These are phyloP conservation scores for Pangasius djambal DNA, from an alignment of 2,797 vertebrate genomes.

Conservation along the genomic window DNA sequence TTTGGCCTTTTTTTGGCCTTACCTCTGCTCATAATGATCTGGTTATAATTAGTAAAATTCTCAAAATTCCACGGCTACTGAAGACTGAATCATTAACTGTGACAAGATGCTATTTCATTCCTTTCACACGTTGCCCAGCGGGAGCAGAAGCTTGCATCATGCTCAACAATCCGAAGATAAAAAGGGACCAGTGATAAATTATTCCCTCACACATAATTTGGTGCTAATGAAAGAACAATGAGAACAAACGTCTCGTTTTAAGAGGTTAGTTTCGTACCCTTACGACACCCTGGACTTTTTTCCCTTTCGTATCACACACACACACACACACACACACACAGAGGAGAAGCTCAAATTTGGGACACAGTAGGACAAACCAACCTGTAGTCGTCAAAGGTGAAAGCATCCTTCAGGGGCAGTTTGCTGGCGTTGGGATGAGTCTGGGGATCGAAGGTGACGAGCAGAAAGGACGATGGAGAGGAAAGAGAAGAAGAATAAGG, in stretches of 20 bases:
- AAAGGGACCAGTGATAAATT: slow-evolving; percentile 62
- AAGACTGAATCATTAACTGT: slow-evolving; percentile 43
- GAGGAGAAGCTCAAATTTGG: slow-evolving; percentile 29
- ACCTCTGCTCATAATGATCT: background rate
- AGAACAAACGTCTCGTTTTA: slow-evolving; percentile 62
- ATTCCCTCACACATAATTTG: slow-evolving; percentile 69
- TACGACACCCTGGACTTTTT: too few species aligned
- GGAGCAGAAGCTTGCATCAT: slow-evolving; percentile 62
- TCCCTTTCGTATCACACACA: background rate
- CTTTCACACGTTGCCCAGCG: slow-evolving; percentile 51
- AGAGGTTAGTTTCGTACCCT: slow-evolving; percentile 48
- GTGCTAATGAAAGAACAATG: slow-evolving; percentile 67
- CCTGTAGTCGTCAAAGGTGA: slow-evolving; percentile 99
- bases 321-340: background rate
- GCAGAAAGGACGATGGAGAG: slow-evolving; percentile 38
- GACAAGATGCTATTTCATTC: slow-evolving; percentile 48
- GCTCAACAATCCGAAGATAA: slow-evolving; percentile 57
- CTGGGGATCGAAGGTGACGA: slow-evolving; percentile 77
- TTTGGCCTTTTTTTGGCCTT: background rate
- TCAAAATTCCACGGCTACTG: slow-evolving; percentile 7
- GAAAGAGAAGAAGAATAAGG: slow-evolving; percentile 52
- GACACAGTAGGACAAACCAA: slow-evolving; percentile 71
- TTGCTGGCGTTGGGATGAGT: slow-evolving; percentile 95
- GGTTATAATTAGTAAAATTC: slow-evolving; percentile 16
- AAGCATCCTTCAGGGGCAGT: slow-evolving; percentile 95